Percentiles rank a stretch among this genome's conserved stretches.
Conservation (phyloP, 2,888 invertebrate species). For the Atethmia centrago region DNA sequence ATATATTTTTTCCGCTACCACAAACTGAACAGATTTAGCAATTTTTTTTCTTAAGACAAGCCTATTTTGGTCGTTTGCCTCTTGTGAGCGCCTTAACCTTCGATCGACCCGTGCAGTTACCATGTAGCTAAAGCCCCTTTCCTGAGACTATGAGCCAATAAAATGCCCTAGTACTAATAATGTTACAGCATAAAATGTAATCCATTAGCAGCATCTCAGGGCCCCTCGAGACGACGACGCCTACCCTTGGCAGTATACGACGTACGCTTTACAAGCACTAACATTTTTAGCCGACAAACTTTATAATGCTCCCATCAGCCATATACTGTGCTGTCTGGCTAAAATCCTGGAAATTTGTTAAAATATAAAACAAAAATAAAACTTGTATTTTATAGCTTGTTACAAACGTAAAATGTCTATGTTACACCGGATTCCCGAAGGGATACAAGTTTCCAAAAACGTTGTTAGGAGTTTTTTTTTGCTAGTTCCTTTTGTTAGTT, state of each 20-base stretch:
- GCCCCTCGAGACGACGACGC: slow-evolving; percentile 1
- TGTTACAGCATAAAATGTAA: slow-evolving; percentile 44
- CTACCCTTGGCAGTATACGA: slow-evolving; percentile 14
- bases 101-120: not conserved
- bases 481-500: slow-evolving; percentile 3
- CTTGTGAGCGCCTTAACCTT: no score
- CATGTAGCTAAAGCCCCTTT: not conserved
- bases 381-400: slow-evolving; percentile 33
- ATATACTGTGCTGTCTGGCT: slow-evolving; percentile 32
- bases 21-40: no score
- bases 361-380: slow-evolving; percentile 54
- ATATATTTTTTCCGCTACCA: no score
- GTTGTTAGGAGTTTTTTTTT: slow-evolving; percentile 5
- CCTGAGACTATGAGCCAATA: slow-evolving; percentile 1
- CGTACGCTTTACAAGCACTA: slow-evolving; percentile 30
- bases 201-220: slow-evolving; percentile 45
- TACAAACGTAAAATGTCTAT: slow-evolving; percentile 41
- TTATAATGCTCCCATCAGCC: slow-evolving; percentile 48
- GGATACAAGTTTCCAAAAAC: slow-evolving; percentile 40
- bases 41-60: no score
- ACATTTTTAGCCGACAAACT: slow-evolving; percentile 41
- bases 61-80: no score
- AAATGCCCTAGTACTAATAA: slow-evolving; percentile 19
- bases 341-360: slow-evolving; percentile 29
- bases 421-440: slow-evolving; percentile 33